These are phyloP conservation scores for Scomber colias DNA, from an alignment of 2,113 vertebrate genomes.

Conservation along the genomic window DNA sequence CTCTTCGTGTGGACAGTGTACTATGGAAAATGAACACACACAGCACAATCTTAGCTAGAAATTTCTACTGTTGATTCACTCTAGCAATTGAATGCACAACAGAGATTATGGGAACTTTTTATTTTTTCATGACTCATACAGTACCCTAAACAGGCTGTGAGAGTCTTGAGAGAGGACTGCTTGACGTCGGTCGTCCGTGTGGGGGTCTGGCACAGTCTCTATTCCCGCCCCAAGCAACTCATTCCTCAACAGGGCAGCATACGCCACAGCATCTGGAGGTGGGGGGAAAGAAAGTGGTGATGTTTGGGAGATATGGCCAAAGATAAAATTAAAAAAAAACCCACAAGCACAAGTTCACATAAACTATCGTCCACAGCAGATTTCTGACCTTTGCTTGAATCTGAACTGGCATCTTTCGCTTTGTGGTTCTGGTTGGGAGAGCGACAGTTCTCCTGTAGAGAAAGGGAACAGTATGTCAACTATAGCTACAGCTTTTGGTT, in stretches of 20 bases:
- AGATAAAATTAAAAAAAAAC: neutral
- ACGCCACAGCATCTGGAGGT: constrained; percentile 83
- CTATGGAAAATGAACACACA: constrained; percentile 61
- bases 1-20: constrained; percentile 87
- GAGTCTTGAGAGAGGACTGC: constrained; percentile 80
- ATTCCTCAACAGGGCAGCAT: constrained; percentile 86
- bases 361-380: neutral
- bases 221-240: constrained; percentile 87
- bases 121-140: neutral
- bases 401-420: constrained; percentile 84
- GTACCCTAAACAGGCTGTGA: constrained; percentile 85
- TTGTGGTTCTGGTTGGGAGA: constrained; percentile 86
- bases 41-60: neutral
- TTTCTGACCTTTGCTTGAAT: constrained; percentile 85
- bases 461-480: neutral
- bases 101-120: too few species aligned
- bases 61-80: neutral
- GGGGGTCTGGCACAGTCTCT: constrained; percentile 83
- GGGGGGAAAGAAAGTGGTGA: neutral
- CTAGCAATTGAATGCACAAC: too few species aligned
- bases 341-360: neutral
- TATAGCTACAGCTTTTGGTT: neutral
- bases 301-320: neutral
- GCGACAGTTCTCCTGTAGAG: constrained; percentile 86
- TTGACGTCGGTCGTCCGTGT: constrained; percentile 82